These are phyloP conservation scores for Stegostoma tigrinum DNA, from an alignment of 2,113 vertebrate species.

Conservation along the genomic window DNA sequence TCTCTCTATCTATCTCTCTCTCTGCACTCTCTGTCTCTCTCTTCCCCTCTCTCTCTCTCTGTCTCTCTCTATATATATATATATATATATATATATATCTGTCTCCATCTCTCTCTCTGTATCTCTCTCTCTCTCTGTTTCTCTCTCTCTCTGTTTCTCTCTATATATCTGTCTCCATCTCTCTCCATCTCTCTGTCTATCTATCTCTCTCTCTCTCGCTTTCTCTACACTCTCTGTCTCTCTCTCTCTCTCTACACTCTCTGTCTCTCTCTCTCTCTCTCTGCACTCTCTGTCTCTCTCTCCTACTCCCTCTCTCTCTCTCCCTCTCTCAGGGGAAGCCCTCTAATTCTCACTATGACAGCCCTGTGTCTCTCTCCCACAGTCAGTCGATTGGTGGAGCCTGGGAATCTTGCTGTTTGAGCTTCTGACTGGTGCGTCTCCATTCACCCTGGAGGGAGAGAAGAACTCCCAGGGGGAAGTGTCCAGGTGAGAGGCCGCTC, in stretches of 20 bases:
- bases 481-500: constrained; percentile 66
- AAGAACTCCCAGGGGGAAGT: constrained; percentile 83
- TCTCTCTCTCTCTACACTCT: no score
- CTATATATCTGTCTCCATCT: no score
- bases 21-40: background rate
- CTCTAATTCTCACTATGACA: background rate
- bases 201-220: no score
- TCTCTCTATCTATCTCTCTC: background rate
- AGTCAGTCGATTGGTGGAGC: constrained; percentile 91
- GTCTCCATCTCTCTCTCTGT: no score
- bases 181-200: no score
- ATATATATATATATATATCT: no score
- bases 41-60: background rate
- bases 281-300: no score
- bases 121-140: background rate
- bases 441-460: constrained; percentile 83
- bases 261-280: no score
- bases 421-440: constrained; percentile 78
- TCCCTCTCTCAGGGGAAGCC: background rate
- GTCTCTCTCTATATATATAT: no score
- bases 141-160: background rate
- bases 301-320: no score
- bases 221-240: no score
- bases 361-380: background rate
- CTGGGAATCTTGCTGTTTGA: constrained; percentile 83